Base-by-base conservation (phyloP, 1,140 invertebrate species). In the Bombus affinis region DNA sequence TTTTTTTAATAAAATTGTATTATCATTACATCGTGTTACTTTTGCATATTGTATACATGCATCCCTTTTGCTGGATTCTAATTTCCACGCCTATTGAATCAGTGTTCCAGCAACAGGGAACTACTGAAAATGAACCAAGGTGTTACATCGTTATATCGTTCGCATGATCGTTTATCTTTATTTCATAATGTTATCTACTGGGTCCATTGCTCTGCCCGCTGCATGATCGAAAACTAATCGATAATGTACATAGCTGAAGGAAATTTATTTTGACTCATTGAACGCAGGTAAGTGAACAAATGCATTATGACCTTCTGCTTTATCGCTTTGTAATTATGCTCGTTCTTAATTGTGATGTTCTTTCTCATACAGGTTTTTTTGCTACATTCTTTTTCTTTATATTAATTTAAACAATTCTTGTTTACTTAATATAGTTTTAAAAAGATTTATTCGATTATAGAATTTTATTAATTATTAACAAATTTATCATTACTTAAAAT, bases 181-280 rank as follows among this genome's bases (percentile, higher is more conserved):
- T 93, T 93, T 94, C 90, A 89, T 92, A 90, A 85, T 87, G 87
- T 92, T 93, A 88, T 90, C 83, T 85, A 88, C 85, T 92, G 92
- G 91, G 90, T 91, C 90, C 92, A 90, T 90, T 93, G 86, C 88
- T 91, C 86, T 90, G 89, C 86, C 90, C 87, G 87, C 86, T 94
- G 93, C 93, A 94, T 94, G 93, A 93, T 89, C 81, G 74, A 90
- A 89, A 89, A 92, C 87, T 92, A 93, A 93, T 93, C 80, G 89
- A 90, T 90, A 89, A 91, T 92, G 86, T 91, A 91, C 86, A 88
- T 91, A 90, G 59, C 79, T 13, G 87, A 88, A 81, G 72, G 85
- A 88, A 83, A 77, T 25, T n/a, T 79, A 22, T 68, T 74, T 53
- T 62, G n/a, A 78, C 25, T 65, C 28, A 25, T 18, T 77, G 25